Percentiles rank a stretch among this genome's conserved stretches.
These are phyloP conservation scores for Caenorhabditis afra DNA, from an alignment of 2,888 invertebrate genomes.

Conservation along the genomic window DNA sequence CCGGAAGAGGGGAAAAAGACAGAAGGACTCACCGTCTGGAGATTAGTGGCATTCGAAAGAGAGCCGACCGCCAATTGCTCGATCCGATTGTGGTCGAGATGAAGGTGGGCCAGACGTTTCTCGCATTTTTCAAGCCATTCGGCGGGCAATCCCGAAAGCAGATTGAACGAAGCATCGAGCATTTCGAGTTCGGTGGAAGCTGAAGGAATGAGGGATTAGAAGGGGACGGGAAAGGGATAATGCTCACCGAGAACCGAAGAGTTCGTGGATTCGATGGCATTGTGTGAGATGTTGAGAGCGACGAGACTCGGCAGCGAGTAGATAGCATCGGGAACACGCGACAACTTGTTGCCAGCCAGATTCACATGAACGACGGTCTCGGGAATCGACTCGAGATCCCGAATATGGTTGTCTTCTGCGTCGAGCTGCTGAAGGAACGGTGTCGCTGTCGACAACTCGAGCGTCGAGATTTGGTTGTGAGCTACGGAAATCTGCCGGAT, in stretches of 20 bases:
- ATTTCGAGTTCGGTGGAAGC: constrained; percentile 62
- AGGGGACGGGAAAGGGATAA: not conserved
- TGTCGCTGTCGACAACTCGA: constrained; percentile 58
- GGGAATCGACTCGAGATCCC: constrained; percentile 34
- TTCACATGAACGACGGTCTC: constrained; percentile 72
- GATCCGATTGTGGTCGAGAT: constrained; percentile 68
- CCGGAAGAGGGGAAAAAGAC: not conserved
- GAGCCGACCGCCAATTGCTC: constrained; percentile 49
- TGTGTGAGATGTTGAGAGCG: constrained; percentile 72
- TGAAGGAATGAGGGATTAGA: constrained; percentile 29
- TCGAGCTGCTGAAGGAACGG: constrained; percentile 73
- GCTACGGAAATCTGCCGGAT: constrained; percentile 69
- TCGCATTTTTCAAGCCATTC: constrained; percentile 56
- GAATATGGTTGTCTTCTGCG: constrained; percentile 59
- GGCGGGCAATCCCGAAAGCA: constrained; percentile 45
- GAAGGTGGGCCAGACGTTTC: constrained; percentile 48
- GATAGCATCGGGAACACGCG: constrained; percentile 69
- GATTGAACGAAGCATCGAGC: constrained; percentile 58
- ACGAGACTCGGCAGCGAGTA: constrained; percentile 66
- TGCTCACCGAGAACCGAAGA: constrained; percentile 56
- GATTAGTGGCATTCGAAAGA: constrained; percentile 70
- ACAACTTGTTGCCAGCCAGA: constrained; percentile 69
- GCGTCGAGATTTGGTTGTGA: constrained; percentile 60
- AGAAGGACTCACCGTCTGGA: constrained; percentile 72
- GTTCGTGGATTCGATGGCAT: constrained; percentile 61